Evolutionary conservation across 2,888 invertebrate genomes (phyloP).

Genomic region (Lypha dubia): DNA sequence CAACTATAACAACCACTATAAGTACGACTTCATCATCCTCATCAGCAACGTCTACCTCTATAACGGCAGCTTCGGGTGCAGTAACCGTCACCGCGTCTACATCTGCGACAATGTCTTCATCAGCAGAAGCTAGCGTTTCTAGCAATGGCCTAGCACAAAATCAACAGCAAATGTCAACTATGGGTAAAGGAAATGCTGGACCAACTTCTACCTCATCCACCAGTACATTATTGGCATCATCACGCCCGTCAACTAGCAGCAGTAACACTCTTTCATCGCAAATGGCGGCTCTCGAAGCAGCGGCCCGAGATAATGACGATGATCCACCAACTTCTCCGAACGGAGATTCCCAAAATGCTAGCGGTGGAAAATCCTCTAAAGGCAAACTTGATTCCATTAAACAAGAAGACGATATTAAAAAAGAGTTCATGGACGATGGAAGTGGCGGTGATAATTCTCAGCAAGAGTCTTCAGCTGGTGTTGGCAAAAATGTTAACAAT

Average conservation of each 20-base stretch:
- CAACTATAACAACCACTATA: conserved; percentile 59
- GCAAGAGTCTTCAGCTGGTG: conserved; percentile 83
- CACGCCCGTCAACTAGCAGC: conserved; percentile 79
- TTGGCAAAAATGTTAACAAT: conserved; percentile 86
- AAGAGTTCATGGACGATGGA: conserved; percentile 86
- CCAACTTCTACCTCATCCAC: conserved; percentile 74
- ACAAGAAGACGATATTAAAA: conserved; percentile 87
- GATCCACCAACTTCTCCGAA: conserved; percentile 86
- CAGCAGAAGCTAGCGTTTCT: conserved; percentile 63
- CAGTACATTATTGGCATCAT: conserved; percentile 56
- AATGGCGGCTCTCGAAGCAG: conserved; percentile 89
- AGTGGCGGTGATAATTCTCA: conserved; percentile 82
- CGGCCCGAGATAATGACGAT: conserved; percentile 87
- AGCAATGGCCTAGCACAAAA: conserved; percentile 67
- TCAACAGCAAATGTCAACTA: conserved; percentile 75
- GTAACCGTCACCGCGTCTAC: conserved; percentile 53
- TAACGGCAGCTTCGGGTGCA: conserved; percentile 51
- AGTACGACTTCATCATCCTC: conserved; percentile 44
- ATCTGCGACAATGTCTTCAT: conserved; percentile 45
- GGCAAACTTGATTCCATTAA: conserved; percentile 88
- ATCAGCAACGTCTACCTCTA: conserved; percentile 58
- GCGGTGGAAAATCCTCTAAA: conserved; percentile 83
- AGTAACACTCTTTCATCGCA: conserved; percentile 86
- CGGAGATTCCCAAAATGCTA: conserved; percentile 78
- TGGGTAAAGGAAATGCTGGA: conserved; percentile 77